Base-by-base conservation (phyloP, 2,888 invertebrate genomes). In the Entomobrya proxima region DNA sequence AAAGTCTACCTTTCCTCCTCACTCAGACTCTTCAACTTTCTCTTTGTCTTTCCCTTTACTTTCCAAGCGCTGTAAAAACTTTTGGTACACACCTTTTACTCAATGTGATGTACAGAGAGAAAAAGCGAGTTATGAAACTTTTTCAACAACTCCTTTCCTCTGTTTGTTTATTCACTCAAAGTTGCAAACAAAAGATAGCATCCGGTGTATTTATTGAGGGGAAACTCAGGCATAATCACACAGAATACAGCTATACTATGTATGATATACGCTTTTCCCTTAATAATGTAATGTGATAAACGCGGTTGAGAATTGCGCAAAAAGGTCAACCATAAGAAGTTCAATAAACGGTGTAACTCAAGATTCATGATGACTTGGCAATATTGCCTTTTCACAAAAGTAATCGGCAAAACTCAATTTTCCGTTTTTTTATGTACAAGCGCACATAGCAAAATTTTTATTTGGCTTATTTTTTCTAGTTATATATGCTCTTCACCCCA, bases 81-180 rank as follows among this genome's bases (percentile, higher is more conserved):
- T 35, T 58, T 13, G n/a, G n/a, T 64, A 64, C 32, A 64, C 35
- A n/a, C n/a, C n/a, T n/a, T n/a, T n/a, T n/a, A n/a, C 35, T 64
- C 18, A 64, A 32, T 35, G 18, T 35, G 24, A 40, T 69, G 69
- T 24, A 55, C 32, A 55, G 24, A 27, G 5, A 69, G 44, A 24
- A 44, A 69, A 24, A 69, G 69, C 24, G 44, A 69, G 69, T 44
- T 69, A 69, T 27, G 27, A 69, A 69, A 69, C 44, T 69, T 44
- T 67, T 69, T 69, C 69, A 69, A 69, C 69, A 69, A 69, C 69
- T 69, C 13, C 27, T 24, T 67, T 40, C 69, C 21, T 18, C 52
- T 67, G 67, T 67, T 67, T 67, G 67, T 67, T 67, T 67, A 40
- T 69, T 40, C 69, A 69, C 40, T 69, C 37, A 69, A 69, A 69